phyloP scores from a whole-genome alignment of 2,797 vertebrate species.

The Parauchenoglanis punctatus region DNA sequence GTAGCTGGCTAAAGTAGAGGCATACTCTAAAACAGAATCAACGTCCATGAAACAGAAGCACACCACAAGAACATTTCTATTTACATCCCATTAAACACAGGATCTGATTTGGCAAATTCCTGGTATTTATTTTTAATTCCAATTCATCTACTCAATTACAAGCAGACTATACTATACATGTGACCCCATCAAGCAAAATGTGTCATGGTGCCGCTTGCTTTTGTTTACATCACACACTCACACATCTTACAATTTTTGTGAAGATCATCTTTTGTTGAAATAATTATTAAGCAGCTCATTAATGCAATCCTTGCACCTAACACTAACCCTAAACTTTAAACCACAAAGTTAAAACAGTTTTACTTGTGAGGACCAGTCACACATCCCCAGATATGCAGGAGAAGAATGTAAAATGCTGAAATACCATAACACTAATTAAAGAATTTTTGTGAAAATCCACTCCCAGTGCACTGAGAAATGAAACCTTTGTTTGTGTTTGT shows the following conservation, averaged over 20 bases:
- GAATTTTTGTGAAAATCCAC: not conserved
- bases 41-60: too few relatives aligned
- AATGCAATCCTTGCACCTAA: too few relatives aligned
- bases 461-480: not conserved
- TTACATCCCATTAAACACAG: not conserved
- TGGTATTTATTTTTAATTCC: not conserved
- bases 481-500: constrained; percentile 29
- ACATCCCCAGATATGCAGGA: not conserved
- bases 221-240: too few relatives aligned
- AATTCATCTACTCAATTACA: not conserved
- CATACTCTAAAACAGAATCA: not conserved
- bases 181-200: too few relatives aligned
- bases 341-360: too few relatives aligned
- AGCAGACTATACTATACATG: not conserved
- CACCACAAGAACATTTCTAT: not conserved
- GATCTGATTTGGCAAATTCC: not conserved
- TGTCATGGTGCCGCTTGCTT: too few relatives aligned
- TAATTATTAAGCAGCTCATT: too few relatives aligned
- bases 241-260: too few relatives aligned
- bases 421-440: not conserved
- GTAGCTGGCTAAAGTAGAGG: not conserved
- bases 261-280: too few relatives aligned
- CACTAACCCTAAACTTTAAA: too few relatives aligned
- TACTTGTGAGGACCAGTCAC: too few relatives aligned
- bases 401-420: not conserved